Percentiles rank a stretch among this genome's conserved stretches.
phyloP scores from a whole-genome alignment of 2,797 vertebrate species.

The Ctenosaura bakeri region DNA sequence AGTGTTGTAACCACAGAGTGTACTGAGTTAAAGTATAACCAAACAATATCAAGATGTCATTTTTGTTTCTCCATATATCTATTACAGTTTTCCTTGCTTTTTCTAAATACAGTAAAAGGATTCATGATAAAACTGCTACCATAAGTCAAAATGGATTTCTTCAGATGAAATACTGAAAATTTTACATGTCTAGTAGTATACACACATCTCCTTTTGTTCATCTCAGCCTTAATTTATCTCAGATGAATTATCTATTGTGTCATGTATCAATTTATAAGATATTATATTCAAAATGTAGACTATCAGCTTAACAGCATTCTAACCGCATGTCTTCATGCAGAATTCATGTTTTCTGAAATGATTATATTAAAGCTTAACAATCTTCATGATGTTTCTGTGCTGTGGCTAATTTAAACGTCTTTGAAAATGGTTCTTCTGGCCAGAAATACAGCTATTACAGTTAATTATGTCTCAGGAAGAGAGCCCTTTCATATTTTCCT shows the following conservation, averaged over 20 bases:
- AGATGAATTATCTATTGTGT: neutral
- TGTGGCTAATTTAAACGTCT: slow-evolving; percentile 24
- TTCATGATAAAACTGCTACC: neutral
- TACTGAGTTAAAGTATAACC: no score
- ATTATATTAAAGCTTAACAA: slow-evolving; percentile 45
- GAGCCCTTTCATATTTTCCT: slow-evolving; percentile 63
- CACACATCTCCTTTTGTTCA: neutral
- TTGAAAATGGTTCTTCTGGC: neutral
- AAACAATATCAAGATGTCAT: no score
- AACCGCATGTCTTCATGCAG: neutral
- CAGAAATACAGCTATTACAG: slow-evolving; percentile 21
- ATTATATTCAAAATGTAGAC: neutral
- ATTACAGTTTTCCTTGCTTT: no score
- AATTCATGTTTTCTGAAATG: neutral
- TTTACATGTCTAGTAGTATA: neutral
- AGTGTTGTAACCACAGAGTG: no score
- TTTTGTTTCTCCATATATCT: no score
- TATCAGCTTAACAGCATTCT: slow-evolving; percentile 3
- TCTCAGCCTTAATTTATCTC: neutral
- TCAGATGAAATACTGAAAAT: no score
- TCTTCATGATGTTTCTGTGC: slow-evolving; percentile 25
- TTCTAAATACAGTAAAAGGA: no score
- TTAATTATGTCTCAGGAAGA: slow-evolving; percentile 44
- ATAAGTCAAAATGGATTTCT: no score
- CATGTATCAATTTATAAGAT: neutral